Conservation (phyloP, 2,113 vertebrate genomes). For the Empidonax alnorum region DNA sequence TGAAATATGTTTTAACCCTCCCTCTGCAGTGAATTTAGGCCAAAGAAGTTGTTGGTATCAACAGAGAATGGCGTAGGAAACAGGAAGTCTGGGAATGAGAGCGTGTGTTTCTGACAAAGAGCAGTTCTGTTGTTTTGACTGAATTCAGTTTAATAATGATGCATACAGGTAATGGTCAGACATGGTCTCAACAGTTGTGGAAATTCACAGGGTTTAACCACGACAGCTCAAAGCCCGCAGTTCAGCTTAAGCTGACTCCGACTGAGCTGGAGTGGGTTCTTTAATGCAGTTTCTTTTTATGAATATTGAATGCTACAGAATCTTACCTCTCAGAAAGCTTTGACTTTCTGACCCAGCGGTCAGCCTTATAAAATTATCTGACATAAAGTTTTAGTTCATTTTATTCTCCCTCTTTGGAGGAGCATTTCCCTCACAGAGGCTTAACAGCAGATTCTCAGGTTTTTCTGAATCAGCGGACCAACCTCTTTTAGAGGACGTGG, state of each 20-base stretch:
- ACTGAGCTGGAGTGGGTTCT: neutral
- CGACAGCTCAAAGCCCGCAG: neutral
- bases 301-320: neutral
- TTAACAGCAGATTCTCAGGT: neutral
- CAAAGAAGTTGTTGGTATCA: neutral
- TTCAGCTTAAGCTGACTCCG: neutral
- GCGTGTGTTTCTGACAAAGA: neutral
- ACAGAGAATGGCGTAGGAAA: neutral
- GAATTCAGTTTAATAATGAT: neutral
- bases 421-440: neutral
- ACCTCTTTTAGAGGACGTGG: neutral
- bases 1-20: neutral
- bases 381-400: neutral
- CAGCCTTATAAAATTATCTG: neutral
- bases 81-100: neutral
- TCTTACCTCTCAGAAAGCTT: neutral
- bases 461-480: neutral
- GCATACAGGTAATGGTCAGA: neutral
- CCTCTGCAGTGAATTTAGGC: neutral
- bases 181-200: neutral
- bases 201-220: neutral
- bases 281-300: neutral
- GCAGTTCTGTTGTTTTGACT: neutral
- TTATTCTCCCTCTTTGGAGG: neutral
- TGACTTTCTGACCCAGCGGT: neutral